These are phyloP conservation scores for Manis crassicaudata DNA, from an alignment of 2,797 vertebrate genomes.

Conservation along the genomic window DNA sequence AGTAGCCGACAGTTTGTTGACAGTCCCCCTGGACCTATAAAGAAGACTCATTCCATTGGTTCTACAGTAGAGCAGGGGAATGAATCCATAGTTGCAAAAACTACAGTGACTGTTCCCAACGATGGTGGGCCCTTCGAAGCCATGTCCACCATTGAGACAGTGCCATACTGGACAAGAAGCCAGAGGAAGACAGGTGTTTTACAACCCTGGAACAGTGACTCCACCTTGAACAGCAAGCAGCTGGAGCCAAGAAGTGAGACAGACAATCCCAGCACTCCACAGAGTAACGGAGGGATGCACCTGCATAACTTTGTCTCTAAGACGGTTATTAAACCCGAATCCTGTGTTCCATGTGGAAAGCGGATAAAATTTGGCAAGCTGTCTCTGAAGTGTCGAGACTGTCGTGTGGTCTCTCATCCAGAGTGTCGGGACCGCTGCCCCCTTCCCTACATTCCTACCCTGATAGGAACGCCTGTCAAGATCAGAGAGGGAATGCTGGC, in stretches of 20 bases:
- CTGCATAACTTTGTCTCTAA: conserved; percentile 97
- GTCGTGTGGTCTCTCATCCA: conserved; percentile 93
- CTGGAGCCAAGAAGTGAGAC: conserved; percentile 81
- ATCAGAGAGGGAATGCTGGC: conserved; percentile 93
- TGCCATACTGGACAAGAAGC: conserved; percentile 93
- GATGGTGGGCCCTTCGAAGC: conserved; percentile 96
- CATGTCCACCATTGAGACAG: conserved; percentile 93
- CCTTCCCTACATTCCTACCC: conserved; percentile 94
- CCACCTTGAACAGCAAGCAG: conserved; percentile 87
- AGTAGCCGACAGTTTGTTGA: conserved; percentile 92
- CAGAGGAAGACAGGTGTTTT: conserved; percentile 89
- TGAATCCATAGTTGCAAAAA: conserved; percentile 96
- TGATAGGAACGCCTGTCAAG: conserved; percentile 91
- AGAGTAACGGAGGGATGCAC: conserved; percentile 88
- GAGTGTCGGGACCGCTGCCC: conserved; percentile 97
- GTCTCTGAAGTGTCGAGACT: conserved; percentile 95
- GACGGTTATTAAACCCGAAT: conserved; percentile 98
- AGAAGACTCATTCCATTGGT: conserved; percentile 92
- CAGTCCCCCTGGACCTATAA: conserved; percentile 90
- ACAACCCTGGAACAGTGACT: conserved; percentile 93
- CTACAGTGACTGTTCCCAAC: conserved; percentile 93
- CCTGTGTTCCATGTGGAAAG: conserved; percentile 98
- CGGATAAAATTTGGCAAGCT: conserved; percentile 98
- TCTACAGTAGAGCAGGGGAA: conserved; percentile 91
- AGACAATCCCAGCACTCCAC: conserved; percentile 89